Conservation (phyloP, 2,113 vertebrate genomes). For the Orthonyx spaldingii region DNA sequence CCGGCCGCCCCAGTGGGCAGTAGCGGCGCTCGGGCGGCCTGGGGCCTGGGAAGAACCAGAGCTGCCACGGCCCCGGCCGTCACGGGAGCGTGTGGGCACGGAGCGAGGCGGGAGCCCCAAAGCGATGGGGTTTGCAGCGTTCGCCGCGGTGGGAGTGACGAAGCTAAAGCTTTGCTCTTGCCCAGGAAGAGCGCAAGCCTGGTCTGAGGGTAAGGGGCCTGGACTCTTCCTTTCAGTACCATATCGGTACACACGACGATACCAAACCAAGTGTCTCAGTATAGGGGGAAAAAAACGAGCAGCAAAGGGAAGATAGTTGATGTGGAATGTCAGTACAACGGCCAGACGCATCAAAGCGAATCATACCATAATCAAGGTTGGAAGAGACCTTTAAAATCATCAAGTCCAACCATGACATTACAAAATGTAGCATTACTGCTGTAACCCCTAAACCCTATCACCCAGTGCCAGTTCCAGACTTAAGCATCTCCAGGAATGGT, state of each 20-base stretch:
- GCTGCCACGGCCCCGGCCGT: neutral
- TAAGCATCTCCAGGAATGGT: neutral
- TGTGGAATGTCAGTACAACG: neutral
- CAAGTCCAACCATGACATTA: neutral
- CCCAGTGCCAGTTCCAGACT: neutral
- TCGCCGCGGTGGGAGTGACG: accelerated
- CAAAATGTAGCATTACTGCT: neutral
- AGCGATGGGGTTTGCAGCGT: accelerated
- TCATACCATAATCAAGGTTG: neutral
- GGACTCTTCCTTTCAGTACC: accelerated
- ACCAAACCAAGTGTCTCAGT: too few relatives aligned
- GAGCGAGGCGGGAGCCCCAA: accelerated
- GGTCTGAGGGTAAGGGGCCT: accelerated
- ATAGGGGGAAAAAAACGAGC: accelerated
- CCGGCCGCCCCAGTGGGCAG: accelerated
- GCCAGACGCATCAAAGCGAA: neutral
- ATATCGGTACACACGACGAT: accelerated
- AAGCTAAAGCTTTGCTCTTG: accelerated
- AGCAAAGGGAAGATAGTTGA: too few relatives aligned
- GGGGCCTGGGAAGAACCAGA: accelerated
- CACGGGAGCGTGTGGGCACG: neutral
- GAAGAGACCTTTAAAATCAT: neutral
- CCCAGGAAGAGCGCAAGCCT: accelerated
- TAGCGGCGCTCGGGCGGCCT: accelerated
- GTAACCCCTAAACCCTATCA: neutral